Evolutionary conservation across 2,888 invertebrate genomes (phyloP).

Genomic region (Cyclophora punctaria): DNA sequence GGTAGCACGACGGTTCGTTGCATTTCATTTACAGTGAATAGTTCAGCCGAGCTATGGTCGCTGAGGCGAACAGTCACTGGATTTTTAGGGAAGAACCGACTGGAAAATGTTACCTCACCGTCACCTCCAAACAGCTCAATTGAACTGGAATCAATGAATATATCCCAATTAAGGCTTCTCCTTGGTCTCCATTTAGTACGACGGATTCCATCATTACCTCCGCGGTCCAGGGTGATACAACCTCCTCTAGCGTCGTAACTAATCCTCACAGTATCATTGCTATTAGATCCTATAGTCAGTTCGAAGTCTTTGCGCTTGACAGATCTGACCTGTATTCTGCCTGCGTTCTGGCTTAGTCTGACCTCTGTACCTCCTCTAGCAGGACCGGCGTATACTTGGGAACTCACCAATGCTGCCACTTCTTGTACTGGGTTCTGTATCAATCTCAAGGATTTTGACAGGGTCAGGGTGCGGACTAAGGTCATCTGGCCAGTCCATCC

Average conservation of each 20-base stretch:
- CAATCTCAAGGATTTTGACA: conserved; percentile 31
- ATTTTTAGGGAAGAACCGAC: conserved; percentile 41
- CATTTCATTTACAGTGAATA: conserved; percentile 27
- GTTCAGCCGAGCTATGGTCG: conserved; percentile 11
- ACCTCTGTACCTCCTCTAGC: conserved; percentile 18
- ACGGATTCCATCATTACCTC: conserved; percentile 45
- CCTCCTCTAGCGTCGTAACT: conserved; percentile 30
- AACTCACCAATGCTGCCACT: conserved; percentile 22
- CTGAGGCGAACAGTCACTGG: conserved; percentile 26
- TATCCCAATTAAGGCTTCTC: conserved; percentile 23
- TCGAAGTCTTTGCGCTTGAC: conserved; percentile 22
- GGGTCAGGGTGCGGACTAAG: conserved; percentile 41
- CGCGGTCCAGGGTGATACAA: conserved; percentile 43
- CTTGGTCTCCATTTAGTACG: conserved; percentile 42
- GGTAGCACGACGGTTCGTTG: conserved; percentile 25
- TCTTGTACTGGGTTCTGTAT: conserved; percentile 44
- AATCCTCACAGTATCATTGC: conserved; percentile 28
- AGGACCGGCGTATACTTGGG: conserved; percentile 24
- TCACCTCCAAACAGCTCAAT: conserved; percentile 44
- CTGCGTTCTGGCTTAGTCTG: conserved; percentile 35
- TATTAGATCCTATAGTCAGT: conserved; percentile 33
- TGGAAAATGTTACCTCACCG: conserved; percentile 51
- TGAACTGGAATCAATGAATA: conserved; percentile 50
- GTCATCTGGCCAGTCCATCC: conserved; percentile 61
- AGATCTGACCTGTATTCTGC: conserved; percentile 36